Evolutionary conservation across 2,797 vertebrate species (phyloP).

Genomic region (Sternotherus odoratus): DNA sequence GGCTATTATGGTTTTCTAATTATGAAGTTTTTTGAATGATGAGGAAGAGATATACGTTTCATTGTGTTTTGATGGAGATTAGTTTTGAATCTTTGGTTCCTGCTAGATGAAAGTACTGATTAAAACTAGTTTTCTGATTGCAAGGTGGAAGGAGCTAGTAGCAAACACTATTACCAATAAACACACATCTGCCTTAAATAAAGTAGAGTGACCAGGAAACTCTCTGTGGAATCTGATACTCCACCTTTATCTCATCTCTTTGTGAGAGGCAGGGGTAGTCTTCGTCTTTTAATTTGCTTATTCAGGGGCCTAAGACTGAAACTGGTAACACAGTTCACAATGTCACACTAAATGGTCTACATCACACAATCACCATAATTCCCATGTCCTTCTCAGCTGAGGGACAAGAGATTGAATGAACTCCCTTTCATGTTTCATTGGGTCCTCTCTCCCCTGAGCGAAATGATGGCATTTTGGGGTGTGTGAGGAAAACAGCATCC

Average conservation of each 20-base stretch:
- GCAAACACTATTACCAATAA: not conserved
- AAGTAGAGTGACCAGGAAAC: not conserved
- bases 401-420: not conserved
- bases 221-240: accelerated
- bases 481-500: not conserved
- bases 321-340: not conserved
- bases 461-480: not conserved
- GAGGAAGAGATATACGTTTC: not conserved
- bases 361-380: not conserved
- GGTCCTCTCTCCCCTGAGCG: not conserved
- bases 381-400: not conserved
- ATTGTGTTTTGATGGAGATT: not conserved
- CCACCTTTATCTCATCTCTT: not conserved
- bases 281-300: not conserved
- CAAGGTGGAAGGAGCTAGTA: not conserved
- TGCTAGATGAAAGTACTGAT: not conserved
- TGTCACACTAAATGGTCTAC: not conserved
- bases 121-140: not conserved
- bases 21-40: not conserved
- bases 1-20: not conserved
- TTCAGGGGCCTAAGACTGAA: not conserved
- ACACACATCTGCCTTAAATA: not conserved
- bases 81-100: not conserved
- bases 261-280: not conserved
- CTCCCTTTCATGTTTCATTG: not conserved